These are phyloP conservation scores for Pseudomugil tenellus DNA, from an alignment of 2,797 vertebrate species.

Conservation along the genomic window DNA sequence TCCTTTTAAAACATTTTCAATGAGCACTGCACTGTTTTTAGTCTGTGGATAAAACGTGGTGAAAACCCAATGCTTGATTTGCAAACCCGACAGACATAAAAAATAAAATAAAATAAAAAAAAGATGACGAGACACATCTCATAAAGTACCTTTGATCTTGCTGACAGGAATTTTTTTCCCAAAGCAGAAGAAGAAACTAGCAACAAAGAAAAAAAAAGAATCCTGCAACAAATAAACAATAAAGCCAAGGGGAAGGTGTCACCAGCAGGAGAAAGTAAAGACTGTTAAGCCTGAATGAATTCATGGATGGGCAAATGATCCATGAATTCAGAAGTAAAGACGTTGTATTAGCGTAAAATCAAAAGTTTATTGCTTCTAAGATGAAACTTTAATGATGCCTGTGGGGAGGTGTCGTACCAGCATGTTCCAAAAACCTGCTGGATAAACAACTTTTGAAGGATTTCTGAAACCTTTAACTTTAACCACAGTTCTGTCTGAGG, in stretches of 20 bases:
- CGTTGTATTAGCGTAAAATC: background rate
- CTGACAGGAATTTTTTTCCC: too few relatives aligned
- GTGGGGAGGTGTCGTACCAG: conserved; percentile 9
- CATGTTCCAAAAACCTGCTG: background rate
- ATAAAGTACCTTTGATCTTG: conserved; percentile 6
- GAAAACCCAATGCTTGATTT: conserved; percentile 3
- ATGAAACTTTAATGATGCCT: conserved; percentile 33
- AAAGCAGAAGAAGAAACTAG: conserved; percentile 8
- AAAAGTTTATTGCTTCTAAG: background rate
- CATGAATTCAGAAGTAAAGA: background rate
- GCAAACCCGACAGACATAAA: background rate
- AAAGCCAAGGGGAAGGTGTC: background rate
- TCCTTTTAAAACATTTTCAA: too few relatives aligned
- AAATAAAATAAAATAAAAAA: background rate
- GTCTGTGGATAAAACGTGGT: conserved; percentile 9
- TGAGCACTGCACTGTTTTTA: background rate
- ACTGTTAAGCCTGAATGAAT: background rate
- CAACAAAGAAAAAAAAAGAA: conserved; percentile 2
- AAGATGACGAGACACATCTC: background rate
- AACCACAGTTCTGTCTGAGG: background rate
- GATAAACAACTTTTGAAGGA: background rate
- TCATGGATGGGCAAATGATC: background rate
- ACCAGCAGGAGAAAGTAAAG: background rate
- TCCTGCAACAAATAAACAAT: background rate
- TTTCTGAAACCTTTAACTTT: background rate